Evolutionary conservation across 2,888 invertebrate genomes (phyloP).

Genomic region (Podabrus alpinus): DNA sequence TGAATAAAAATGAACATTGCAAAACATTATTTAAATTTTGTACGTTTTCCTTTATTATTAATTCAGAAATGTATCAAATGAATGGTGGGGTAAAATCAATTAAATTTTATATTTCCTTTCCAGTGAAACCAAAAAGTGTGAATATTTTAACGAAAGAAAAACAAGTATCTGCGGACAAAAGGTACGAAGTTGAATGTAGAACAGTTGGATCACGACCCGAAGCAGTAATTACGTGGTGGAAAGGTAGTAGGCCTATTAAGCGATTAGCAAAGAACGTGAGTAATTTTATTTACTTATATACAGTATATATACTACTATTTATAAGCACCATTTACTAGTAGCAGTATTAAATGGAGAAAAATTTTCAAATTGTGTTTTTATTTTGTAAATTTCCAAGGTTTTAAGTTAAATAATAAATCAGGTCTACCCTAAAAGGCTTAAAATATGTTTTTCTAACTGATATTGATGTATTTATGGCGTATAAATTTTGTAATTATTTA

Average conservation of each 20-base stretch:
- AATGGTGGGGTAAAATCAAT: background rate
- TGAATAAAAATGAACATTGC: background rate
- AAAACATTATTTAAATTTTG: background rate
- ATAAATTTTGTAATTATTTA: background rate
- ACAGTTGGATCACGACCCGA: slow-evolving; percentile 85
- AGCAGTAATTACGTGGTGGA: slow-evolving; percentile 89
- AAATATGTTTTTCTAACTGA: background rate
- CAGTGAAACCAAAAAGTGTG: slow-evolving; percentile 86
- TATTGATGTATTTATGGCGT: background rate
- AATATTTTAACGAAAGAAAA: slow-evolving; percentile 82
- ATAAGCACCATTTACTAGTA: background rate
- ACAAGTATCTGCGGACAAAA: slow-evolving; percentile 81
- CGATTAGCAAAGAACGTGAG: slow-evolving; percentile 82
- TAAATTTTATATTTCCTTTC: slow-evolving; percentile 50
- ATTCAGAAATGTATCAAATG: background rate
- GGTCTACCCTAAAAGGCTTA: background rate
- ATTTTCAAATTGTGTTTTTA: background rate
- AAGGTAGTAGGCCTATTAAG: slow-evolving; percentile 79
- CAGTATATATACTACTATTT: background rate
- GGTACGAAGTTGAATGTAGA: slow-evolving; percentile 85
- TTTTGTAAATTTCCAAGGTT: background rate
- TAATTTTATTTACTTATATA: slow-evolving; percentile 38
- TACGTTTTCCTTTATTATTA: background rate
- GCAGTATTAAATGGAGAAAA: background rate
- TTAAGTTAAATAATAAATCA: background rate